Conservation (phyloP, 92 coral and sea anemone genomes). For the Micromussa lordhowensis region DNA sequence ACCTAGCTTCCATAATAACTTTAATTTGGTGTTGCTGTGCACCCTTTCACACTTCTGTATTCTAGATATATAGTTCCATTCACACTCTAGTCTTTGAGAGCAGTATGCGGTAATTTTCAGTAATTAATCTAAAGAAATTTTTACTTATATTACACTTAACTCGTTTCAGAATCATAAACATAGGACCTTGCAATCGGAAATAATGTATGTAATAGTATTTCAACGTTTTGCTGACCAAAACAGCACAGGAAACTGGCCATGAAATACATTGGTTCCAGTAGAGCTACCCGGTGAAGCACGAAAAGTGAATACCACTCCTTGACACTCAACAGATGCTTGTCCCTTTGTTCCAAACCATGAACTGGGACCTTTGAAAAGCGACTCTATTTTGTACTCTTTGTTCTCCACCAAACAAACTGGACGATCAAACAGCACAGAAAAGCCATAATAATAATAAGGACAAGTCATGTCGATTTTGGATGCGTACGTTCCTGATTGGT, state of each 20-base stretch:
- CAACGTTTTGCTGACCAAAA: background rate
- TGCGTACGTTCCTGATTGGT: constrained; percentile 27
- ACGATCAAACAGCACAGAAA: constrained; percentile 59
- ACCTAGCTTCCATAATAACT: too few relatives aligned
- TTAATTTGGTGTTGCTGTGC: too few relatives aligned
- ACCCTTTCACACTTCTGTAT: too few relatives aligned
- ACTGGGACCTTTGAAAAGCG: constrained; percentile 66
- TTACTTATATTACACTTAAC: too few relatives aligned
- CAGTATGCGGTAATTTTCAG: too few relatives aligned
- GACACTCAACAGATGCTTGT: constrained; percentile 56
- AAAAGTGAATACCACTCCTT: constrained; percentile 66
- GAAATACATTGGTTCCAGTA: background rate
- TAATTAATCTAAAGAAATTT: too few relatives aligned
- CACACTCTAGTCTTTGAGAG: too few relatives aligned
- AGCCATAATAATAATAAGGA: constrained; percentile 34
- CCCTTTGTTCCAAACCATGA: constrained; percentile 70
- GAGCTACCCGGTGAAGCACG: constrained; percentile 60
- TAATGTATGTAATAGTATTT: background rate
- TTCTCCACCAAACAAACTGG: constrained; percentile 60
- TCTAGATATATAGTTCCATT: too few relatives aligned
- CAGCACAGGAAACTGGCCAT: background rate
- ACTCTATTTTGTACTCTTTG: constrained; percentile 62
- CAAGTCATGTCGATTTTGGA: constrained; percentile 12
- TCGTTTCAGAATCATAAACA: too few relatives aligned
- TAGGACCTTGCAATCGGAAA: too few relatives aligned